Base-by-base conservation (phyloP, 2,797 vertebrate species). In the Loris lydekkerianus region DNA sequence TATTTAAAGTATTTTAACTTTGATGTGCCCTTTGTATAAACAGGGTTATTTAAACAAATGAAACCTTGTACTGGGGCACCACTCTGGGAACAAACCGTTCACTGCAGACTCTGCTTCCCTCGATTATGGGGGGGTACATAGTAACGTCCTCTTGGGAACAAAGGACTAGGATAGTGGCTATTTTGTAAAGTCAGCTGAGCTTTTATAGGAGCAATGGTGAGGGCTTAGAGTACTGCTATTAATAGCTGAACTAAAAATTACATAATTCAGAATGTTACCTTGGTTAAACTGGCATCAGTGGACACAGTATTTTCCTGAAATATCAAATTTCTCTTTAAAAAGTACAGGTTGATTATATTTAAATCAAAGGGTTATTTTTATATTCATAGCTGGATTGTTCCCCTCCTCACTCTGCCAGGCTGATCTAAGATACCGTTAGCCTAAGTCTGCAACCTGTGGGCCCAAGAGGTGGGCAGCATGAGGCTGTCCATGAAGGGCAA, bases 1-100 rank as follows among this genome's bases (percentile, higher is more conserved):
- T 97, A 91, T 92, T 97, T 86, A 94, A 97, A 95, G 80, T 89
- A 93, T 61, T 98, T 97, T 86, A 90, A 96, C 85, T 93, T 95
- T 97, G 94, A 96, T 96, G 93, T 93, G 86, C 67, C 85, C 63
- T 89, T 95, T 95, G 65, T 77, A 94, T 94, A 96, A 94, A 95
- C 78, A 96, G 77, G 83, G 73, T 56, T 96, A 89, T 89, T 96
- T 93, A 96, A 96, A 96, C 95, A 96, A 95, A 93, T 18, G 77
- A 93, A 96, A 92, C 90, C 91, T 87, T 78, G 86, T 29, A 18
- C 76, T 20, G 31, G 67, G 92, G 61, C 83, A 95, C 2, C 14
- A 87, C 46, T 94, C 95, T 77, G 81, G 76, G 95, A 92, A 93
- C 93, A 89, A 86, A 89, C 72, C 1, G 4, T 90, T 96, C 83